Base-by-base conservation (phyloP, 1,140 invertebrate genomes). In the Megalonaias nervosa region DNA sequence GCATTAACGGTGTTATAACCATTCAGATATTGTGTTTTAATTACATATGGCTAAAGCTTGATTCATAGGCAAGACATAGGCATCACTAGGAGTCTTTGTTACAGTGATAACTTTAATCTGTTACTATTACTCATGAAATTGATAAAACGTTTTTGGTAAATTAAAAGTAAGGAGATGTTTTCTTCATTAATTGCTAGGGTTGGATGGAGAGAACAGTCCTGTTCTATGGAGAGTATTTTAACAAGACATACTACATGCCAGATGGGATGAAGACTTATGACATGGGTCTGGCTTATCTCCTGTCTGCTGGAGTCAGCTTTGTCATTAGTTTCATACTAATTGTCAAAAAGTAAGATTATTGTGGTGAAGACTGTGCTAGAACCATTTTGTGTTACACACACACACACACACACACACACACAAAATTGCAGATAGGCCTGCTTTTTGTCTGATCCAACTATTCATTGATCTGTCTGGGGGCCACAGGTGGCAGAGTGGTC, bases 161-260 rank as follows among this genome's bases (percentile, higher is more conserved):
- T 60, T n/a, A 60, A 21, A 19, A 17, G 1, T 48, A 26, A 16
- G 4, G 4, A 21, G 16, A 12, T 56, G 15, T 55, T 67, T 48
- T n/a, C 15, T 48, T 81, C 77, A 71, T 55, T 84, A 13, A 71
- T 82, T 75, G 77, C 61, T 68, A 89, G 88, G 95, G 95, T 17
- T 93, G 93, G 89, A 93, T 97, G 91, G 95, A 96, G 83, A 89
- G 92, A 6, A 96, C 94, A 1, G 85, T 94, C 17, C 85, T 96
- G 16, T 97, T 96, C 91, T 96, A 96, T 85, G 95, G 95, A 2
- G 92, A 93, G 59, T 97, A 96, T 87, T 77, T 77, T 75, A 86
- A 87, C 75, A 83, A 80, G 21, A 79, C 81, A 26, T 77, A 71
- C n/a, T 48, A n/a, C 21, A 55, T 68, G 9, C n/a, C 23, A 1